Evolutionary conservation across 2,888 invertebrate genomes (phyloP).

Genomic region (Amblyjoppa proteus): DNA sequence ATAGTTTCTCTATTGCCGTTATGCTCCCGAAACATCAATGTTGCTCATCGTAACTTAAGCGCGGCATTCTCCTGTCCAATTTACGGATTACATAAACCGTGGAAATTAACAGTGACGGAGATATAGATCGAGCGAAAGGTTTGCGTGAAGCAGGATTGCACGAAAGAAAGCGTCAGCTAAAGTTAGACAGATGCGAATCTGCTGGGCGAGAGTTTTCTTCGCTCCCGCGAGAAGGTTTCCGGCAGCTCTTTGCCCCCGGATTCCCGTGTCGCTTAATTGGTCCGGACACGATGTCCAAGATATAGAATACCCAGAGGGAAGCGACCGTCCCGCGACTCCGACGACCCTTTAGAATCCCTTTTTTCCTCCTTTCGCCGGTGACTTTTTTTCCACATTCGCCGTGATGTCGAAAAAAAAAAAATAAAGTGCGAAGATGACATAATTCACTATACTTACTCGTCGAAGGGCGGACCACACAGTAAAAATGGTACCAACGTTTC

Average conservation of each 20-base stretch:
- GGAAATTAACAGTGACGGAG: background rate
- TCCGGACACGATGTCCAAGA: conserved; percentile 17
- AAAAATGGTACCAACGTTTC: no score
- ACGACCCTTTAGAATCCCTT: background rate
- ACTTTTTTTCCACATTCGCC: background rate
- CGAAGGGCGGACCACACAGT: background rate
- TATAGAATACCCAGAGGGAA: conserved; percentile 7
- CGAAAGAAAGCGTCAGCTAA: background rate
- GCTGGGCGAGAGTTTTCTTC: background rate
- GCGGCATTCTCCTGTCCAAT: background rate
- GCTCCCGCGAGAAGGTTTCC: background rate
- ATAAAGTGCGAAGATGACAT: background rate
- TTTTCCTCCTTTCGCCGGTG: background rate
- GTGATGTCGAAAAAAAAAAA: background rate
- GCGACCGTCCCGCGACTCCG: conserved; percentile 14
- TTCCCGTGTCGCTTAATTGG: conserved; percentile 16
- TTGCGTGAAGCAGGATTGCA: background rate
- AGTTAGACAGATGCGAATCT: conserved; percentile 4
- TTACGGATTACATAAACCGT: background rate
- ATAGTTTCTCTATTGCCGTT: background rate
- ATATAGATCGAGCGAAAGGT: background rate
- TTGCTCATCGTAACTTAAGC: background rate
- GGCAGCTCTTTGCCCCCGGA: background rate
- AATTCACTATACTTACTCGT: background rate
- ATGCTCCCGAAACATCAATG: background rate